phyloP scores from a whole-genome alignment of 2,797 vertebrate genomes.

The Spea hammondii region DNA sequence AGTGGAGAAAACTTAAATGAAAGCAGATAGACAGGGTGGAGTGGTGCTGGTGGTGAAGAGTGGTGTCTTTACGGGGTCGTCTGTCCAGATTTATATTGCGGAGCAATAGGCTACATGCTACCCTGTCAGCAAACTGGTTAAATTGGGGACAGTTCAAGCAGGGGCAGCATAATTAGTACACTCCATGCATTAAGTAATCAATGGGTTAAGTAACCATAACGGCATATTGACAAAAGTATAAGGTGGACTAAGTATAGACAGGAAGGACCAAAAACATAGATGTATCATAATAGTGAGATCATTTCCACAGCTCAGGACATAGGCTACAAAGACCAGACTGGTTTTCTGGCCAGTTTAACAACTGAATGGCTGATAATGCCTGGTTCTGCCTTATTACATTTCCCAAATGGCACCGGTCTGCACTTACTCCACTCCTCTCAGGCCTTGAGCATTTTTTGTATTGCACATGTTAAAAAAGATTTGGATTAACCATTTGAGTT shows the following conservation, averaged over 20 bases:
- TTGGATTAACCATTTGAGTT: too few species aligned
- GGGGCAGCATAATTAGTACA: conserved; percentile 23
- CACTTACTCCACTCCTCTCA: background rate
- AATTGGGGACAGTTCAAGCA: conserved; percentile 31
- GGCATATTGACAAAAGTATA: too few species aligned
- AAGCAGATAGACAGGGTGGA: conserved; percentile 41
- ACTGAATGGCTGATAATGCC: too few species aligned
- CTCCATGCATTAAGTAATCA: conserved; percentile 22
- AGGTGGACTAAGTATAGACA: too few species aligned
- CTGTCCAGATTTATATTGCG: background rate
- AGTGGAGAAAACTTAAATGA: conserved; percentile 14
- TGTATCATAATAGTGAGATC: too few species aligned
- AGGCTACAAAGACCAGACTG: too few species aligned
- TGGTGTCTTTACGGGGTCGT: conserved; percentile 7
- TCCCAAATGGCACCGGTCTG: background rate
- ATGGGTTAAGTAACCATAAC: too few species aligned
- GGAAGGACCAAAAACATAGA: too few species aligned
- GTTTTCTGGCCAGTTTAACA: too few species aligned
- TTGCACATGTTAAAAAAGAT: background rate
- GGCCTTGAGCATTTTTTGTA: background rate
- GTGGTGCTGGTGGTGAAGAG: conserved; percentile 44
- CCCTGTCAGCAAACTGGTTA: conserved; percentile 33
- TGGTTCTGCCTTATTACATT: background rate
- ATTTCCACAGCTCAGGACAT: too few species aligned
- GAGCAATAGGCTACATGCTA: conserved; percentile 26